Percentiles rank a stretch among this genome's conserved stretches.
These are phyloP conservation scores for Philaethria dido DNA, from an alignment of 2,888 invertebrate species.

Conservation along the genomic window DNA sequence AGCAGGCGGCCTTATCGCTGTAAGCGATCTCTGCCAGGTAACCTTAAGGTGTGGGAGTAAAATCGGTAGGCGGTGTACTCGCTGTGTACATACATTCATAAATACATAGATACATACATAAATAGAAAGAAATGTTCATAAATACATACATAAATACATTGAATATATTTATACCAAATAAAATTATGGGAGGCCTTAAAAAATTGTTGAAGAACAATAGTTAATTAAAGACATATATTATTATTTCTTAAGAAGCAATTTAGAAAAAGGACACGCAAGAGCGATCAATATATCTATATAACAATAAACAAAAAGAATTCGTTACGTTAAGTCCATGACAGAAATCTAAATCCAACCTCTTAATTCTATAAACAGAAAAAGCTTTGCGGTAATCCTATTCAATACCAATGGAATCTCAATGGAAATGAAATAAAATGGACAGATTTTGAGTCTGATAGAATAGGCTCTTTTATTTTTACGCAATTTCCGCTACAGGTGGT, in stretches of 20 bases:
- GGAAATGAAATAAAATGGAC: neutral
- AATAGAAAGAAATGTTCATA: no score
- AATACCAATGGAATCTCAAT: constrained; percentile 1
- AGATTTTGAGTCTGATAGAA: neutral
- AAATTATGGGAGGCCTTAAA: no score
- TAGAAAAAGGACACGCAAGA: neutral
- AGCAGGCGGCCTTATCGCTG: no score
- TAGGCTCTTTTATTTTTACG: neutral
- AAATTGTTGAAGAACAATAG: no score
- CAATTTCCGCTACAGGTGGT: neutral
- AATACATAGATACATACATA: no score
- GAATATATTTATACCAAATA: no score
- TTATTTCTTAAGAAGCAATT: neutral
- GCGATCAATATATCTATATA: neutral
- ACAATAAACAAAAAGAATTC: neutral
- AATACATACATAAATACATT: no score
- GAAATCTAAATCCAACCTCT: constrained; percentile 15
- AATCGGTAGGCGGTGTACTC: no score
- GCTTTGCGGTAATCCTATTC: constrained; percentile 5
- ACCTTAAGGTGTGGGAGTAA: no score
- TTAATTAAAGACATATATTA: no score
- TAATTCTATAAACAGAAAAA: constrained; percentile 13
- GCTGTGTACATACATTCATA: no score
- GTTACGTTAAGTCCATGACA: neutral
- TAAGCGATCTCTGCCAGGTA: no score